These are phyloP conservation scores for Desmodus rotundus DNA, from an alignment of 2,113 vertebrate species.

Conservation along the genomic window DNA sequence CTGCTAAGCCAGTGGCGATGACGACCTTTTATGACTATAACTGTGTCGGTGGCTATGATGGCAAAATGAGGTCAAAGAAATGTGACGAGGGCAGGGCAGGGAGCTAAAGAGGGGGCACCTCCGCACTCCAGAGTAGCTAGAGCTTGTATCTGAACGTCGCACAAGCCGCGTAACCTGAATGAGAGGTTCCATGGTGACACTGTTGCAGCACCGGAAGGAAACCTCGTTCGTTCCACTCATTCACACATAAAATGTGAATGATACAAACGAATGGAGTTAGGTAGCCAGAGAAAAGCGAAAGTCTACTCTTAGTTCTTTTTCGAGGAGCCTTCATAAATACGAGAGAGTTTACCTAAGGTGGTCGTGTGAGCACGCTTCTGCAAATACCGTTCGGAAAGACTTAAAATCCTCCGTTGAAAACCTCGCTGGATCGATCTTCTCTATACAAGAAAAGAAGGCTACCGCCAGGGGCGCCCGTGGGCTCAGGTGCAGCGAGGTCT, in stretches of 20 bases:
- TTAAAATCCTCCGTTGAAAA: slow-evolving; percentile 86
- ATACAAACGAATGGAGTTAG: slow-evolving; percentile 3
- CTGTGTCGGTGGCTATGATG: background rate
- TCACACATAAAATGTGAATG: slow-evolving; percentile 13
- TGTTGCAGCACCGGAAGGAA: background rate
- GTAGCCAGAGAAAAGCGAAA: slow-evolving; percentile 26
- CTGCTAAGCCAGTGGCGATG: background rate
- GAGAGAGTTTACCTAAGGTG: slow-evolving; percentile 90
- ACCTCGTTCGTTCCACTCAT: background rate
- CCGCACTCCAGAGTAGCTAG: background rate
- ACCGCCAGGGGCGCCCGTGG: slow-evolving; percentile 90
- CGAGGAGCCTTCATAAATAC: slow-evolving; percentile 52
- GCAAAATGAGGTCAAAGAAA: background rate
- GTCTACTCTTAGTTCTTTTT: background rate
- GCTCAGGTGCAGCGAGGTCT: slow-evolving; percentile 85
- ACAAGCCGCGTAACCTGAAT: background rate
- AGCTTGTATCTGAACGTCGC: background rate
- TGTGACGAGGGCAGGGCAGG: too few species aligned
- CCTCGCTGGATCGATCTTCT: slow-evolving; percentile 83
- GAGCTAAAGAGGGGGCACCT: background rate
- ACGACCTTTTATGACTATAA: background rate
- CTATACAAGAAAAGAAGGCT: slow-evolving; percentile 90
- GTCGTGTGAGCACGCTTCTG: slow-evolving; percentile 95
- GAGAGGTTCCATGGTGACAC: background rate
- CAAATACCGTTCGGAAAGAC: slow-evolving; percentile 88